Evolutionary conservation across 1,140 invertebrate genomes (phyloP), one percentile per base, ranked within the genome.

Genomic region (Zaprionus camerounensis): DNA sequence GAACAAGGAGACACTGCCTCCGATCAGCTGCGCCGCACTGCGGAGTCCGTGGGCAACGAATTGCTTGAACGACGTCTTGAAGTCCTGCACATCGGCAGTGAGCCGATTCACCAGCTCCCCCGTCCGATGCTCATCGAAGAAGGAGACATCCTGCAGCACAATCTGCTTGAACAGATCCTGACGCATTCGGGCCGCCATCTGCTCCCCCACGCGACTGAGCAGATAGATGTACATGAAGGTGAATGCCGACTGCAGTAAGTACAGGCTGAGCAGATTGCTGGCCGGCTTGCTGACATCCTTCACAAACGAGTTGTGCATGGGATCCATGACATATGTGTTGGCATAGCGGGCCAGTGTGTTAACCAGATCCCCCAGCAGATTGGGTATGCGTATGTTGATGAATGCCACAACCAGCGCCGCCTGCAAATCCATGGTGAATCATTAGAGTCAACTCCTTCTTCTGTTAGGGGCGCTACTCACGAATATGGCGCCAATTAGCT

Each of bases 51-150:
- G 97, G 5, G 98, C 97, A 67, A 99, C 95, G 55, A 96, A 96
- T 76, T 96, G 95, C 93, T 99, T 99, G 91, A 99, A 99, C 5
- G 97, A 97, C 82, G 98, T 98, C 94, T 99, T 99, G 90, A 99
- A 99, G 85, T 99, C 98, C 93, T 99, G 98, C 20, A 99, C 96
- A 94, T 99, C 98, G 76, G 96, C 95, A 26, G 98, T 98, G 64
- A 99, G 93, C 87, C 97, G 95, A 93, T 97, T 98, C 36, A 98
- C 95, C 55, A 99, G 94, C 93, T 99, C 98, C 13, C 98, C 98
- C 15, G 97, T 98, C 87, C 97, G 96, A 90, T 98, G 96, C 81
- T 94, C 94, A 93, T 99, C 98, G 94, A 98, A 99, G 93, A 99
- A 99, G 26, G 95, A 93, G 82, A 99, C 96, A 85, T 99, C 98